These are phyloP conservation scores for Paramormyrops hopkinsi DNA, from an alignment of 2,797 vertebrate species.

Conservation along the genomic window DNA sequence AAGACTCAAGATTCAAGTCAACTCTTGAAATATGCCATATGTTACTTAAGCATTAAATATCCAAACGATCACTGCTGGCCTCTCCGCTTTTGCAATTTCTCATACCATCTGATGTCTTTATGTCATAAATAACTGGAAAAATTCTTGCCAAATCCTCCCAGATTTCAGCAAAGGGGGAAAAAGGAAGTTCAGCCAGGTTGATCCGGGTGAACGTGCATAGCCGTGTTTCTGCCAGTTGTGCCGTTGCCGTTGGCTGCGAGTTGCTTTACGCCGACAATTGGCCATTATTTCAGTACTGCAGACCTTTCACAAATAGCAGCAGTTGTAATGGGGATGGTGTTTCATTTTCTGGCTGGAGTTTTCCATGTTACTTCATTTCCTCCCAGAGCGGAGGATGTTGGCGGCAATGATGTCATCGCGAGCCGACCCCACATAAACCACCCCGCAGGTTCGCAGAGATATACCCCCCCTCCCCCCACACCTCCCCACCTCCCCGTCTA, in stretches of 20 bases:
- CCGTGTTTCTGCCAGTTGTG: slow-evolving; percentile 23
- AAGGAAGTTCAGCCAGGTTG: slow-evolving; percentile 42
- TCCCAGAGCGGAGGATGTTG: slow-evolving; percentile 45
- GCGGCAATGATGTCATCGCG: slow-evolving; percentile 60
- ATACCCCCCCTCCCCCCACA: not conserved
- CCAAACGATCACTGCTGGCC: not conserved
- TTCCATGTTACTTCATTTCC: slow-evolving; percentile 67
- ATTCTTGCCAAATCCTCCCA: not conserved
- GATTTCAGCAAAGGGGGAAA: not conserved
- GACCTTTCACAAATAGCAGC: slow-evolving; percentile 48
- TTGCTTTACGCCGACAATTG: slow-evolving; percentile 37
- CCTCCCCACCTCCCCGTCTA: not conserved
- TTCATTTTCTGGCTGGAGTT: slow-evolving; percentile 50
- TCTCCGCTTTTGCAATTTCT: not conserved
- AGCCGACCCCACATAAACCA: slow-evolving; percentile 53
- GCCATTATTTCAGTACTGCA: slow-evolving; percentile 42
- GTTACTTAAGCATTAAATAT: not conserved
- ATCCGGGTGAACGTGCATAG: slow-evolving; percentile 14
- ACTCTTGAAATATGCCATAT: not conserved
- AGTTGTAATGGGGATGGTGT: slow-evolving; percentile 30
- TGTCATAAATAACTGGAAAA: not conserved
- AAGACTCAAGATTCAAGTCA: not conserved
- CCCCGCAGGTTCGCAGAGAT: slow-evolving; percentile 17
- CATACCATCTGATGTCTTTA: not conserved
- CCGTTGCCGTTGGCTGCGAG: slow-evolving; percentile 27